Percentiles rank a stretch among this genome's conserved stretches.
These are phyloP conservation scores for Cinara cedri DNA, from an alignment of 2,888 invertebrate species.

Conservation along the genomic window DNA sequence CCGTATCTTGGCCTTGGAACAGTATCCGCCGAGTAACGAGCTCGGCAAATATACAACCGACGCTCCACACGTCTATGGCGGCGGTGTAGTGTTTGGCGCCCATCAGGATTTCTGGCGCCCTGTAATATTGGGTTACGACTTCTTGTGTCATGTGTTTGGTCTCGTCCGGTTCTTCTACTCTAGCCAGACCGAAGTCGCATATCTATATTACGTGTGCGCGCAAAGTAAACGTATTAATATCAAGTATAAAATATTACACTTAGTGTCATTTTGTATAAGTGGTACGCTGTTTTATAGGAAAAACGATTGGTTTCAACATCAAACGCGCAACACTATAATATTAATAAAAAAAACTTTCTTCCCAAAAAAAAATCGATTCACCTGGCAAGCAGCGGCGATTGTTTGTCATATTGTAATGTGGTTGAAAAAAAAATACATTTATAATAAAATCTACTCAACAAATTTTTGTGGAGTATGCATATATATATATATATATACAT, in stretches of 20 bases:
- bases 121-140: slow-evolving; percentile 99
- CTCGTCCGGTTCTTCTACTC: slow-evolving; percentile 94
- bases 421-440: too few species aligned
- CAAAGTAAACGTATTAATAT: neutral
- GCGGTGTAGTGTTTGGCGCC: slow-evolving; percentile 96
- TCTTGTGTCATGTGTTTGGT: slow-evolving; percentile 98
- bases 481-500: too few species aligned
- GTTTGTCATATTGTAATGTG: too few species aligned
- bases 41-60: slow-evolving; percentile 99
- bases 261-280: too few species aligned
- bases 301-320: neutral
- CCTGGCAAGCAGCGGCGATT: too few species aligned
- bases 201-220: slow-evolving; percentile 70
- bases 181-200: slow-evolving; percentile 98
- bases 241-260: neutral
- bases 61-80: slow-evolving; percentile 98
- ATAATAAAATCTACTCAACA: too few species aligned
- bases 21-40: slow-evolving; percentile 92
- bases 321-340: too few species aligned
- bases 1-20: slow-evolving; percentile 97
- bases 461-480: too few species aligned
- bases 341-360: too few species aligned
- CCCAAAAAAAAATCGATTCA: too few species aligned
- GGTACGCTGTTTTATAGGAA: neutral
- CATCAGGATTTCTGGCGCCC: slow-evolving; percentile 98